A percentile compares a stretch with the other conserved stretches of the same genome.
Evolutionary conservation across 2,113 vertebrate genomes (phyloP).

Genomic region (Zapornia atra): DNA sequence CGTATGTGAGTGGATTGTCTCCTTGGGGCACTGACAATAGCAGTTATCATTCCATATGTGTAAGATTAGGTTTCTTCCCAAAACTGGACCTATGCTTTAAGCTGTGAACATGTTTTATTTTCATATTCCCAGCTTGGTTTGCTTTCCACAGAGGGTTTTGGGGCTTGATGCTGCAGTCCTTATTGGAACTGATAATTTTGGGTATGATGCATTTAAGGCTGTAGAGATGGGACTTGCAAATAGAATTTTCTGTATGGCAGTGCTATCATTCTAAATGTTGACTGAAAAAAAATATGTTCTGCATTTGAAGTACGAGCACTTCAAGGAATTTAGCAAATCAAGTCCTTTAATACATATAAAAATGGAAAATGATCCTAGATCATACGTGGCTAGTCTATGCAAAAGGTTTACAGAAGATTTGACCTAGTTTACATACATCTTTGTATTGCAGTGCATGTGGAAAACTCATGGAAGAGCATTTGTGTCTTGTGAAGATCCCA

Average conservation of each 20-base stretch:
- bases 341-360: not conserved
- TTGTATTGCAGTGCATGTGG: not conserved
- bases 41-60: not conserved
- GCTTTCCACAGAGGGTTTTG: not conserved
- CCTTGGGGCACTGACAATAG: not conserved
- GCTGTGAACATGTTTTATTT: not conserved
- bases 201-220: not conserved
- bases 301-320: not conserved
- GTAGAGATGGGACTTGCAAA: not conserved
- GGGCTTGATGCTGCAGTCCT: not conserved
- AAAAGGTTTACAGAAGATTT: not conserved
- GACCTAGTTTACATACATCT: not conserved
- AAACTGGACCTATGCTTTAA: not conserved
- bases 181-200: not conserved
- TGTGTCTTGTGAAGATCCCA: not conserved
- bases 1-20: fast-evolving
- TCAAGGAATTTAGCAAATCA: not conserved
- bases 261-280: not conserved
- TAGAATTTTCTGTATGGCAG: not conserved
- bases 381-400: not conserved
- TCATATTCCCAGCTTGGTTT: not conserved
- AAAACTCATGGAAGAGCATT: not conserved
- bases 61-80: not conserved
- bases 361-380: not conserved
- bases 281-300: not conserved